phyloP scores from a whole-genome alignment of 2,797 vertebrate species.

The Eutrigla gurnardus region DNA sequence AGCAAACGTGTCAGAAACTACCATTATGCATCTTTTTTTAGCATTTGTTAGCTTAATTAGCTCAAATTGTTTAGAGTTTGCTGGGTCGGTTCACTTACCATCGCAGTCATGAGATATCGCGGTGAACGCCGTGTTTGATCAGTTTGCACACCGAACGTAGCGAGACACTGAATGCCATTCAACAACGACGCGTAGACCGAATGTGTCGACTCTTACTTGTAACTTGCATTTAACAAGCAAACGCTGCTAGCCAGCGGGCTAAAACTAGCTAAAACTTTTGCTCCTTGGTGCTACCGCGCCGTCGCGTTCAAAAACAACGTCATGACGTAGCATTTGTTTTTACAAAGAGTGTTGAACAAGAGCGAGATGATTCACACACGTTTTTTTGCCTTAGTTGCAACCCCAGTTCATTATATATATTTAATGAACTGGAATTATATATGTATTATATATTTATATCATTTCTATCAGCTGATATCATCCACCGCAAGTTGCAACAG shows the following conservation, averaged over 20 bases:
- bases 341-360: conserved; percentile 11
- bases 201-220: background rate
- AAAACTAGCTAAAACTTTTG: background rate
- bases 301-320: conserved; percentile 78
- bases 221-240: background rate
- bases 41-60: conserved; percentile 48
- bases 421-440: too few species aligned
- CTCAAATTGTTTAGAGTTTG: conserved; percentile 1
- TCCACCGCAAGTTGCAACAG: background rate
- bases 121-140: conserved; percentile 25
- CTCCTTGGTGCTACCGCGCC: conserved; percentile 55
- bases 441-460: too few species aligned
- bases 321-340: conserved; percentile 38
- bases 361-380: conserved; percentile 27
- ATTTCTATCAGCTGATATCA: background rate
- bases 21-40: background rate
- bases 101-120: conserved; percentile 51
- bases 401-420: too few species aligned
- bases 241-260: background rate
- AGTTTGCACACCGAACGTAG: background rate
- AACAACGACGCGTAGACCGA: background rate
- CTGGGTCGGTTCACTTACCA: conserved; percentile 65
- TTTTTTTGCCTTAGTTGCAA: background rate
- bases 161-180: conserved; percentile 16
- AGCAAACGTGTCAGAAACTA: background rate